Evolutionary conservation across 2,888 invertebrate genomes (phyloP).

Genomic region (Ormyrus labotus): DNA sequence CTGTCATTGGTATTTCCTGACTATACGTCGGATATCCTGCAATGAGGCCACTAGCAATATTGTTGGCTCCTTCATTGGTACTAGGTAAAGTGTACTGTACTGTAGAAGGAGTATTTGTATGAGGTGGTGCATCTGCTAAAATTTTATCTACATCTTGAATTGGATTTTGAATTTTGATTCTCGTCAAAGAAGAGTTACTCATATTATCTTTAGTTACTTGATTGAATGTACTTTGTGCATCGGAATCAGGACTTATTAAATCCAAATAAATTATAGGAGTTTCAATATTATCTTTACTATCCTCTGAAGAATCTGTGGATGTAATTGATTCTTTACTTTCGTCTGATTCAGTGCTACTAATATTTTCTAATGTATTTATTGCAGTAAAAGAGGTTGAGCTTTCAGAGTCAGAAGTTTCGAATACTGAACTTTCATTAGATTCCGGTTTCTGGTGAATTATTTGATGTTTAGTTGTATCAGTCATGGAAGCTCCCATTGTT

Average conservation of each 20-base stretch:
- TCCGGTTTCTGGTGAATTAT: background rate
- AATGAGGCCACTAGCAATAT: constrained; percentile 67
- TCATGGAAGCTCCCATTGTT: background rate
- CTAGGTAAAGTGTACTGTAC: constrained; percentile 59
- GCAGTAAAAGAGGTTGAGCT: background rate
- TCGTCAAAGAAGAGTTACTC: constrained; percentile 45
- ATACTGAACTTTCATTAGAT: background rate
- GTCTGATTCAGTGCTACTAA: background rate
- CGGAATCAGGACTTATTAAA: constrained; percentile 11
- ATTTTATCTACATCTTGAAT: constrained; percentile 62
- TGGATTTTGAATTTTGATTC: constrained; percentile 53
- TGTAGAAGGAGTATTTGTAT: constrained; percentile 53
- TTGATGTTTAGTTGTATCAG: background rate
- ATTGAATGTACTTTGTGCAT: constrained; percentile 1
- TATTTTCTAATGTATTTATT: background rate
- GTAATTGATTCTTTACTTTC: constrained; percentile 5
- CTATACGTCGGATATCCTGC: constrained; percentile 64
- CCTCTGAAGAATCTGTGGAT: background rate
- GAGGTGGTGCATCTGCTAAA: constrained; percentile 59
- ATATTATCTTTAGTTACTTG: constrained; percentile 9
- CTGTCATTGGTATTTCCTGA: constrained; percentile 30
- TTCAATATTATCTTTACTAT: constrained; percentile 22
- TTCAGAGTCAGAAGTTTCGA: background rate
- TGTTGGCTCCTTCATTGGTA: constrained; percentile 54
- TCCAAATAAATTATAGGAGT: constrained; percentile 53